Evolutionary conservation across 2,888 invertebrate species (phyloP).

Genomic region (Stictocephala bisonia): DNA sequence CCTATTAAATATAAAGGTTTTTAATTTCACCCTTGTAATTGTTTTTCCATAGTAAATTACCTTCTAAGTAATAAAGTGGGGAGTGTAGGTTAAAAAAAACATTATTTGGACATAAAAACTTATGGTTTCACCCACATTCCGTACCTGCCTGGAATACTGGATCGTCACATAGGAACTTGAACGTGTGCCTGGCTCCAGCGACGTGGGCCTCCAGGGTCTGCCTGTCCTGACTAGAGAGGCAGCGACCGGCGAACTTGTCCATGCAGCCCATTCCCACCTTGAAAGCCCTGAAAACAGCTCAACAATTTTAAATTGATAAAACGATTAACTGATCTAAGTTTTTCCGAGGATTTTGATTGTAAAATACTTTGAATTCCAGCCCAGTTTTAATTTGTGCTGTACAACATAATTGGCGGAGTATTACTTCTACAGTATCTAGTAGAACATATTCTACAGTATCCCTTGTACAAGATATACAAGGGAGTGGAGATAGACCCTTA

Average conservation of each 20-base stretch:
- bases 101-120: background rate
- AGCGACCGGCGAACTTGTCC: constrained; percentile 59
- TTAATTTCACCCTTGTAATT: background rate
- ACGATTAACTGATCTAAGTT: too few relatives aligned
- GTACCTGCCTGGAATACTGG: constrained; percentile 60
- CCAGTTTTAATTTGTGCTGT: too few relatives aligned
- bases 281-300: constrained; percentile 62
- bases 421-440: too few relatives aligned
- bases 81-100: background rate
- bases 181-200: constrained; percentile 61
- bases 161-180: constrained; percentile 62
- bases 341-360: too few relatives aligned
- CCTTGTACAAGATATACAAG: too few relatives aligned
- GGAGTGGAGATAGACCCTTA: too few relatives aligned
- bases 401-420: too few relatives aligned
- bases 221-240: constrained; percentile 56
- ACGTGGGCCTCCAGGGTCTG: constrained; percentile 59
- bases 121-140: background rate
- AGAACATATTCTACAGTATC: too few relatives aligned
- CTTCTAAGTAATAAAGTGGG: background rate
- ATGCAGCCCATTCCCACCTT: constrained; percentile 62
- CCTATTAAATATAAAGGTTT: too few relatives aligned
- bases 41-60: background rate
- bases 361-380: too few relatives aligned
- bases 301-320: too few relatives aligned